Evolutionary conservation across 2,113 vertebrate species (phyloP).

Genomic region (Ceyx cyanopectus): DNA sequence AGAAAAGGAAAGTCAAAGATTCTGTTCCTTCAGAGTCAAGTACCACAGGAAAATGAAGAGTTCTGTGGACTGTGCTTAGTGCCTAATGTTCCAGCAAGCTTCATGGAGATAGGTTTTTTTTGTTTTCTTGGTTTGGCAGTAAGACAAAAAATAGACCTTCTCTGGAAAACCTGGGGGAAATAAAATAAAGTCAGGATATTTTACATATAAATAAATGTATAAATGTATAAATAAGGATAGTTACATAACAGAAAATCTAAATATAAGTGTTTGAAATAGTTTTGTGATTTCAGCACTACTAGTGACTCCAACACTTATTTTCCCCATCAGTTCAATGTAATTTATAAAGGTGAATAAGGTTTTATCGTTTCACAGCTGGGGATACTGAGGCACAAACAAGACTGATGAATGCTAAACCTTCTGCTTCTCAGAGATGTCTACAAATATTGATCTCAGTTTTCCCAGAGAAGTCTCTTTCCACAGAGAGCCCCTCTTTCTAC

Average conservation of each 20-base stretch:
- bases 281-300: background rate
- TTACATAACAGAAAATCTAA: background rate
- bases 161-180: background rate
- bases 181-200: background rate
- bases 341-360: background rate
- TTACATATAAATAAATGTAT: background rate
- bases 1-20: background rate
- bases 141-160: background rate
- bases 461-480: background rate
- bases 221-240: background rate
- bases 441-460: background rate
- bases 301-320: background rate
- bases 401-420: background rate
- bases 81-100: background rate
- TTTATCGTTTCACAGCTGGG: background rate
- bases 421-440: background rate
- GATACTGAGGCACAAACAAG: background rate
- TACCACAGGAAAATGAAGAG: background rate
- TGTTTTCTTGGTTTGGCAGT: background rate
- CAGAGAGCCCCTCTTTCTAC: background rate
- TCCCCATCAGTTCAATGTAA: background rate
- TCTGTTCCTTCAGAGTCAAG: background rate
- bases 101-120: background rate
- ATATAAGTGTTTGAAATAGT: background rate
- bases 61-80: background rate